Percentiles rank a stretch among this genome's conserved stretches.
phyloP scores from a whole-genome alignment of 2,113 vertebrate genomes.

The Erinaceus europaeus region DNA sequence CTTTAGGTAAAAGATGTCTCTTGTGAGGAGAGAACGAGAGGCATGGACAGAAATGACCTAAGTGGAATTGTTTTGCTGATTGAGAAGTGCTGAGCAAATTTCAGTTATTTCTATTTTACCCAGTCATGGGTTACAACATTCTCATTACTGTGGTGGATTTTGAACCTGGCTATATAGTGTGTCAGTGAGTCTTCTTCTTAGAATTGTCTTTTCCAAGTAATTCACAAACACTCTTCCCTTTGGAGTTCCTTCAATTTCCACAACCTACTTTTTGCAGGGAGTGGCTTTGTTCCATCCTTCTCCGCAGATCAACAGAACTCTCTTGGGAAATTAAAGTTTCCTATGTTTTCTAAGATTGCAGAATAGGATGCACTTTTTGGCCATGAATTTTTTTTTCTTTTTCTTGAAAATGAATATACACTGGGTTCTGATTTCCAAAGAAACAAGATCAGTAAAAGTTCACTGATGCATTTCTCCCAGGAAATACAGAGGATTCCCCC shows the following conservation, averaged over 20 bases:
- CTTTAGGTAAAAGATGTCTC: neutral
- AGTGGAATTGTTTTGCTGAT: neutral
- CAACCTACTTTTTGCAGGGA: neutral
- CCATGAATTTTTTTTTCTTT: too few relatives aligned
- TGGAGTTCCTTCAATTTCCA: neutral
- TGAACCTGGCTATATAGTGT: neutral
- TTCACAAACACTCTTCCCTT: neutral
- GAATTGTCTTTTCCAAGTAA: neutral
- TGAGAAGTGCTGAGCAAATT: neutral
- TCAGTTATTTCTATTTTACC: neutral
- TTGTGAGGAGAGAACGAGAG: neutral
- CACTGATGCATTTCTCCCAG: too few relatives aligned
- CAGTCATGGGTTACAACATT: neutral
- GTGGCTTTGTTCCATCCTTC: neutral
- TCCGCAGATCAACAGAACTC: neutral
- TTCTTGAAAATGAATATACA: neutral
- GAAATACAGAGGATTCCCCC: too few relatives aligned
- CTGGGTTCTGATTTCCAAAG: neutral
- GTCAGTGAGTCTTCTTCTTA: neutral
- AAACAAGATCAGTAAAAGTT: neutral
- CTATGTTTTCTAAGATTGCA: neutral
- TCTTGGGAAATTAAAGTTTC: conserved; percentile 38
- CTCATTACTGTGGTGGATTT: neutral
- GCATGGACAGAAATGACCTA: too few relatives aligned
- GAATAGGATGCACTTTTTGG: too few relatives aligned